These are phyloP conservation scores for Bufotes viridis DNA, from an alignment of 2,797 vertebrate species.

Conservation along the genomic window DNA sequence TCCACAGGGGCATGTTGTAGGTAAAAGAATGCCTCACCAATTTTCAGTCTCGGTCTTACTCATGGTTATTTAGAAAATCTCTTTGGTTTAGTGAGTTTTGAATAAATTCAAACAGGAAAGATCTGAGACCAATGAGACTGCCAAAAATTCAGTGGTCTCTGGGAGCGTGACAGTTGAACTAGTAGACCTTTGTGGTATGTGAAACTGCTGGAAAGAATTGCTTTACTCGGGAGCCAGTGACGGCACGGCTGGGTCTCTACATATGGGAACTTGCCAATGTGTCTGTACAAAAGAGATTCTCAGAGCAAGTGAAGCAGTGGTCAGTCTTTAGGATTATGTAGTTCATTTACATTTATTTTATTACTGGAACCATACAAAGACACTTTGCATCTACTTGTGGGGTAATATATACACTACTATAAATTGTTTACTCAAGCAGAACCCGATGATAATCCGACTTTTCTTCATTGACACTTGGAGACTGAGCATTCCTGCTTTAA, in stretches of 20 bases:
- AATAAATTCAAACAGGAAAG: slow-evolving; percentile 74
- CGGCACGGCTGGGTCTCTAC: slow-evolving; percentile 56
- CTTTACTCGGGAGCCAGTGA: slow-evolving; percentile 58
- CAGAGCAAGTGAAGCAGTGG: slow-evolving; percentile 52
- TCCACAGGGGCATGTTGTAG: slow-evolving; percentile 34
- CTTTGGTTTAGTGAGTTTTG: slow-evolving; percentile 59
- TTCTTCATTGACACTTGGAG: not conserved
- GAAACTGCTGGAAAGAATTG: slow-evolving; percentile 67
- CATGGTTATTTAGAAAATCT: slow-evolving; percentile 49
- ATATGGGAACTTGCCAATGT: slow-evolving; percentile 56
- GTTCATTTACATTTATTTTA: slow-evolving; percentile 26
- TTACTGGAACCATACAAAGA: not conserved
- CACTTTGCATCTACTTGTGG: slow-evolving; percentile 7
- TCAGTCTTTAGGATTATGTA: slow-evolving; percentile 21
- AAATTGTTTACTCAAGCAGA: slow-evolving; percentile 10
- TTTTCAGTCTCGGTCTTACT: slow-evolving; percentile 49
- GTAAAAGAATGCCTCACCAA: slow-evolving; percentile 38
- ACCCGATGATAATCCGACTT: not conserved
- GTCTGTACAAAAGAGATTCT: slow-evolving; percentile 52
- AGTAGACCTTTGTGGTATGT: slow-evolving; percentile 65
- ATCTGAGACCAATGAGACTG: slow-evolving; percentile 67
- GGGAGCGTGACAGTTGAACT: slow-evolving; percentile 65
- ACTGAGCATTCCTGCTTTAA: not conserved
- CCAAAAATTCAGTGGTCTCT: slow-evolving; percentile 73
- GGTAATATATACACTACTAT: slow-evolving; percentile 1